Evolutionary conservation across 2,888 invertebrate genomes (phyloP).

Genomic region (Cistogaster globosa): DNA sequence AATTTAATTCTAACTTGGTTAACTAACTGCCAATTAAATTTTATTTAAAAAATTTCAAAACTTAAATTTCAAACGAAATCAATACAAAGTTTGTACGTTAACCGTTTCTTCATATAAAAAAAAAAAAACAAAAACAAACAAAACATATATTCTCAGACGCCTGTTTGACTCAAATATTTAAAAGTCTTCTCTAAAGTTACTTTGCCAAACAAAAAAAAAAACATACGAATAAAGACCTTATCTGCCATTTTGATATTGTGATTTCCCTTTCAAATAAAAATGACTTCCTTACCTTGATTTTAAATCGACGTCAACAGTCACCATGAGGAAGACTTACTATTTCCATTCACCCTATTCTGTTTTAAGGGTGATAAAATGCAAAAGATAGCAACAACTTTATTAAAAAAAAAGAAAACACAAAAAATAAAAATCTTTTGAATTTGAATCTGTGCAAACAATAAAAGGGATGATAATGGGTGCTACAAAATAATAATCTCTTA

Average conservation of each 20-base stretch:
- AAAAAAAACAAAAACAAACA: neutral
- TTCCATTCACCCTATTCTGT: conserved; percentile 50
- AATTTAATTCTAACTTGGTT: neutral
- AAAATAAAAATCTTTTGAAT: conserved; percentile 25
- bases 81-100: neutral
- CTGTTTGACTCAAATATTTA: neutral
- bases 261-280: conserved; percentile 44
- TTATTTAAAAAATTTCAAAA: neutral
- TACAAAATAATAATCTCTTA: conserved; percentile 59
- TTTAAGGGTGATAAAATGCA: conserved; percentile 63
- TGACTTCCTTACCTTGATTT: conserved; percentile 71
- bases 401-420: conserved; percentile 14
- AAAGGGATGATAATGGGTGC: conserved; percentile 65
- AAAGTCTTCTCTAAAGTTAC: too few relatives aligned
- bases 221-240: conserved; percentile 8
- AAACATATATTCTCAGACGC: neutral
- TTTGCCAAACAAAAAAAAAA: too few relatives aligned
- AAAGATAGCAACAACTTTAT: conserved; percentile 57
- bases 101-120: neutral
- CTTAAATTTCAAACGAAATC: neutral
- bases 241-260: conserved; percentile 57
- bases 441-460: conserved; percentile 52
- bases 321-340: conserved; percentile 32
- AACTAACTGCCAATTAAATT: too few relatives aligned
- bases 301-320: conserved; percentile 67